phyloP scores from a whole-genome alignment of 2,888 invertebrate species.

The Aquatica leii region DNA sequence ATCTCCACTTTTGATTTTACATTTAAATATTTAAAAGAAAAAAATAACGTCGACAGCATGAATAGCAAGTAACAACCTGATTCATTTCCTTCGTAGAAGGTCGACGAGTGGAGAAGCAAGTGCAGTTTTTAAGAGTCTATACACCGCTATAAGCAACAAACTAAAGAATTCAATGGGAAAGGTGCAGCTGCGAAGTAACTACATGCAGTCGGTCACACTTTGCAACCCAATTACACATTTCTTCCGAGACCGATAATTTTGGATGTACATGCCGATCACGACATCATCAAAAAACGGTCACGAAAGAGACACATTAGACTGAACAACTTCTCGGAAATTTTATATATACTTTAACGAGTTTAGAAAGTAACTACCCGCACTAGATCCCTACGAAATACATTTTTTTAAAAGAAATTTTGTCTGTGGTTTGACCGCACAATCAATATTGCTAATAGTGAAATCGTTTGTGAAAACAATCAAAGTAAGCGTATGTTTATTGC shows the following conservation, averaged over 20 bases:
- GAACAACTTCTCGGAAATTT: constrained; percentile 20
- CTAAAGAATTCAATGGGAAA: constrained; percentile 9
- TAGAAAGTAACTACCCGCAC: neutral
- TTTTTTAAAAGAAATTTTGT: too few relatives aligned
- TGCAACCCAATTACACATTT: constrained; percentile 23
- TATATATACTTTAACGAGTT: constrained; percentile 2
- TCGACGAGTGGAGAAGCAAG: constrained; percentile 11
- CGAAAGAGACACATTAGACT: constrained; percentile 32
- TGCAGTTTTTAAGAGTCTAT: constrained; percentile 12
- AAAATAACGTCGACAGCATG: constrained; percentile 15
- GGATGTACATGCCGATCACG: constrained; percentile 20
- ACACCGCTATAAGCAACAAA: neutral
- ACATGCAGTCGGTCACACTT: constrained; percentile 8
- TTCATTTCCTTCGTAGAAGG: constrained; percentile 26
- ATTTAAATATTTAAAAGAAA: neutral
- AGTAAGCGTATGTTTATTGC: too few relatives aligned
- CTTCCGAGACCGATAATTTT: constrained; percentile 19
- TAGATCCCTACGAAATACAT: too few relatives aligned
- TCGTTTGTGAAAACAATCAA: too few relatives aligned
- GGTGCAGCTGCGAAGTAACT: constrained; percentile 3
- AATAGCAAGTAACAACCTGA: constrained; percentile 18
- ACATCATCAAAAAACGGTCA: constrained; percentile 23
- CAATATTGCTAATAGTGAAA: too few relatives aligned
- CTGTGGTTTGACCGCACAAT: too few relatives aligned
- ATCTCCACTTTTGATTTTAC: neutral